A percentile compares a stretch with the other conserved stretches of the same genome.
These are phyloP conservation scores for Babyrousa celebensis DNA, from an alignment of 2,797 vertebrate species.

Conservation along the genomic window DNA sequence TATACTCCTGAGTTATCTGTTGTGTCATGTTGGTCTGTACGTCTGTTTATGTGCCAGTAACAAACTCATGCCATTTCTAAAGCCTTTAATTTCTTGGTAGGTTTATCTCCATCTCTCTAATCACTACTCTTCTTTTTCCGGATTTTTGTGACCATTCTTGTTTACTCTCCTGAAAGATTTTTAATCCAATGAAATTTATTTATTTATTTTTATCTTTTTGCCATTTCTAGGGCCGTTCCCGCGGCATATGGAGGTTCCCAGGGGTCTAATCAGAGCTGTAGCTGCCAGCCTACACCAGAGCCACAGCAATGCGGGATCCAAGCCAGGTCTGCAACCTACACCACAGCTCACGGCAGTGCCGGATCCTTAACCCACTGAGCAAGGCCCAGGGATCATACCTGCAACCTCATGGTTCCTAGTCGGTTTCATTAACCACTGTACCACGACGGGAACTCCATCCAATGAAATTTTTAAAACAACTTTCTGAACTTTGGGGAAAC, in stretches of 20 bases:
- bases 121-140: neutral
- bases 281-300: no score
- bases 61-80: neutral
- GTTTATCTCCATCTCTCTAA: neutral
- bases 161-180: neutral
- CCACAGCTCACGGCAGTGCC: no score
- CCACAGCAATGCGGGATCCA: no score
- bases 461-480: slow-evolving; percentile 38
- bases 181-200: slow-evolving; percentile 26
- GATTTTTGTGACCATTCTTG: neutral
- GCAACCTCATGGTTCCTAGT: no score
- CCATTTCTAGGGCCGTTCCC: no score
- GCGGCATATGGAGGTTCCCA: no score
- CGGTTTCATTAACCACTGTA: no score
- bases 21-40: neutral
- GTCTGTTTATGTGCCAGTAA: neutral
- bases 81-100: neutral
- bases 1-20: neutral
- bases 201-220: no score
- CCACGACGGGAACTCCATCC: neutral
- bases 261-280: no score
- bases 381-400: no score
- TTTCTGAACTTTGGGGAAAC: neutral
- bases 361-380: no score
- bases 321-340: no score